Conservation (phyloP, 2,888 invertebrate genomes). For the Cryptophagus acutangulus region DNA sequence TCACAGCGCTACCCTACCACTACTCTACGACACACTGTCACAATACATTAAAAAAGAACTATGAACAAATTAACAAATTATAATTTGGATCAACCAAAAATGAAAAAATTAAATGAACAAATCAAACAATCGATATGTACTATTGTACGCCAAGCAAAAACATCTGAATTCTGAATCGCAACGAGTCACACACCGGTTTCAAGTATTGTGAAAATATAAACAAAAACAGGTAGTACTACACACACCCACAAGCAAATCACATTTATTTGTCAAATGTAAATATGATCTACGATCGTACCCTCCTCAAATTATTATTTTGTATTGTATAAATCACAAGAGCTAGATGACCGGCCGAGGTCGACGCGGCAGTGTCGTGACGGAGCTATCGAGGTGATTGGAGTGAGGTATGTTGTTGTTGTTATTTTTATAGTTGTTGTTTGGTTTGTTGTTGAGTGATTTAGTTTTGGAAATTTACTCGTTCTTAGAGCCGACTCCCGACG, state of each 20-base stretch:
- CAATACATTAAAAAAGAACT: too few species aligned
- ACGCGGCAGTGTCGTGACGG: slow-evolving; percentile 33
- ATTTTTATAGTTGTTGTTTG: not conserved
- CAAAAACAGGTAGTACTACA: slow-evolving; percentile 25
- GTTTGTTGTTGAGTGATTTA: not conserved
- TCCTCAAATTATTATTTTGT: slow-evolving; percentile 40
- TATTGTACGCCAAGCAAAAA: slow-evolving; percentile 44
- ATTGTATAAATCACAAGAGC: slow-evolving; percentile 31
- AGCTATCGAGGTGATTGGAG: too few species aligned
- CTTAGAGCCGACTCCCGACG: slow-evolving; percentile 27
- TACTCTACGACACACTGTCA: too few species aligned
- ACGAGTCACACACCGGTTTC: slow-evolving; percentile 26
- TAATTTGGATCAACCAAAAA: too few species aligned
- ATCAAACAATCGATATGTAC: slow-evolving; percentile 34
- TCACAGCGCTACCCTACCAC: too few species aligned
- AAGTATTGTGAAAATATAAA: slow-evolving; percentile 26
- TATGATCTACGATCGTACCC: slow-evolving; percentile 46
- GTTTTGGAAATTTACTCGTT: not conserved
- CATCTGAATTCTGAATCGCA: slow-evolving; percentile 40
- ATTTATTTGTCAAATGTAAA: slow-evolving; percentile 35
- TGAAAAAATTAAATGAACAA: slow-evolving; percentile 17
- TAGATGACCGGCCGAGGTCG: slow-evolving; percentile 43
- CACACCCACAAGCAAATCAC: slow-evolving; percentile 39
- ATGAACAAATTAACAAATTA: too few species aligned
- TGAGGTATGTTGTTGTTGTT: too few species aligned